phyloP scores from a whole-genome alignment of 1,140 invertebrate genomes.

The Solen grandis region DNA sequence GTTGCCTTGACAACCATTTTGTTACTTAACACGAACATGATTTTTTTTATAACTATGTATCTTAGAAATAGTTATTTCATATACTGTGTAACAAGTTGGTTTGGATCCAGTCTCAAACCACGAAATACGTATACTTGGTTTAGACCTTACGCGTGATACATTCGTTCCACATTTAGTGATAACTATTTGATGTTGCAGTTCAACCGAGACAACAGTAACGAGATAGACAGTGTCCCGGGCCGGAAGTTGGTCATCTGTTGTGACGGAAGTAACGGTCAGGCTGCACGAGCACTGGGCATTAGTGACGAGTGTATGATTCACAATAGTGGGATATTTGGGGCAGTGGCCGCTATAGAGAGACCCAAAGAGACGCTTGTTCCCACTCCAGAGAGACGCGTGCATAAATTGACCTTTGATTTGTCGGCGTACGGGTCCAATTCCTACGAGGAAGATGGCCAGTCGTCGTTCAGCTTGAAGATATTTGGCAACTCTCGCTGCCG shows the following conservation, averaged over 20 bases:
- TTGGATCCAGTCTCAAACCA: no score
- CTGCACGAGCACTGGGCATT: conserved; percentile 71
- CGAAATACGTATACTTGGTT: no score
- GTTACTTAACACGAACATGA: no score
- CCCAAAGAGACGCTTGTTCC: conserved; percentile 71
- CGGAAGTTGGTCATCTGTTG: conserved; percentile 74
- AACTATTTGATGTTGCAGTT: conserved; percentile 75
- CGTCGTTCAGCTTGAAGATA: conserved; percentile 77
- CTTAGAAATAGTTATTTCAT: no score
- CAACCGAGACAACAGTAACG: conserved; percentile 65
- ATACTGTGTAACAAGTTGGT: no score
- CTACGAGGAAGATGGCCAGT: conserved; percentile 60
- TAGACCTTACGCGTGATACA: no score
- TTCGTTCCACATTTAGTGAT: no score
- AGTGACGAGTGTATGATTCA: conserved; percentile 75
- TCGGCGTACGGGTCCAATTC: conserved; percentile 71
- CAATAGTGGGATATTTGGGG: conserved; percentile 74
- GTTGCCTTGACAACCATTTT: no score
- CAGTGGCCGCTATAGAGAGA: conserved; percentile 75
- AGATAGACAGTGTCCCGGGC: conserved; percentile 66
- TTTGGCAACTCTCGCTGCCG: conserved; percentile 75
- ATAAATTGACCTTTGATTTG: conserved; percentile 77
- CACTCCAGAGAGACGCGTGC: conserved; percentile 72
- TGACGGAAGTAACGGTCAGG: conserved; percentile 74
- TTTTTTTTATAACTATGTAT: no score